Percentiles rank a stretch among this genome's conserved stretches.
Evolutionary conservation across 1,140 invertebrate genomes (phyloP).

Genomic region (Penaeus indicus): DNA sequence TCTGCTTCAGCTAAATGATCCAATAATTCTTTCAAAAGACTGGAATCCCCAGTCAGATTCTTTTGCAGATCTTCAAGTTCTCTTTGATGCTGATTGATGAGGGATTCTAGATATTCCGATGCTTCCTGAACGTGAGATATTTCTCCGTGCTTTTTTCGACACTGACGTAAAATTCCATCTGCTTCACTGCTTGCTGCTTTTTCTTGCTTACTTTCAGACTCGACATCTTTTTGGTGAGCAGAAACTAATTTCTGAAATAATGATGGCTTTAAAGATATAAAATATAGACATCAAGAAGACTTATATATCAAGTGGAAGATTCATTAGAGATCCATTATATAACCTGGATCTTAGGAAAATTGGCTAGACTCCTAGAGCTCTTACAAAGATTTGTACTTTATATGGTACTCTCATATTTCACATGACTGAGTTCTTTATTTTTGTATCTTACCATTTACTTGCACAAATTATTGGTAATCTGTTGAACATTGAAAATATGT

Average conservation of each 20-base stretch:
- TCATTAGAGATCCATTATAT: too few species aligned
- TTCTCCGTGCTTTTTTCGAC: slow-evolving; percentile 36
- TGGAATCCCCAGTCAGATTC: slow-evolving; percentile 46
- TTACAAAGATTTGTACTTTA: too few species aligned
- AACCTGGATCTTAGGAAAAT: too few species aligned
- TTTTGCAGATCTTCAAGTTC: slow-evolving; percentile 53
- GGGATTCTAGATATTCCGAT: slow-evolving; percentile 42
- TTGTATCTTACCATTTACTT: too few species aligned
- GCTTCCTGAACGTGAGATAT: slow-evolving; percentile 35
- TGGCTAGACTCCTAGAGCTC: too few species aligned
- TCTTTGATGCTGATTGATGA: slow-evolving; percentile 24
- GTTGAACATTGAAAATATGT: too few species aligned
- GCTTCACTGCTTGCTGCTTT: slow-evolving; percentile 38
- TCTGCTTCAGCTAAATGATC: slow-evolving; percentile 52
- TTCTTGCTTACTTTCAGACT: slow-evolving; percentile 41
- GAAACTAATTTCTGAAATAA: slow-evolving; percentile 25
- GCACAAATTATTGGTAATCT: too few species aligned
- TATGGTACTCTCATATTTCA: too few species aligned
- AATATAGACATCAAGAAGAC: too few species aligned
- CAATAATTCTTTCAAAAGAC: slow-evolving; percentile 49
- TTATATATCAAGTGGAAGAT: too few species aligned
- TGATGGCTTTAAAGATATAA: neutral
- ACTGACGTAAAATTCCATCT: slow-evolving; percentile 45
- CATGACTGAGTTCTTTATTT: too few species aligned
- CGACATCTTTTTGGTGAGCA: slow-evolving; percentile 17